Conservation (phyloP, 2,888 invertebrate genomes). For the Charanyca ferruginea region DNA sequence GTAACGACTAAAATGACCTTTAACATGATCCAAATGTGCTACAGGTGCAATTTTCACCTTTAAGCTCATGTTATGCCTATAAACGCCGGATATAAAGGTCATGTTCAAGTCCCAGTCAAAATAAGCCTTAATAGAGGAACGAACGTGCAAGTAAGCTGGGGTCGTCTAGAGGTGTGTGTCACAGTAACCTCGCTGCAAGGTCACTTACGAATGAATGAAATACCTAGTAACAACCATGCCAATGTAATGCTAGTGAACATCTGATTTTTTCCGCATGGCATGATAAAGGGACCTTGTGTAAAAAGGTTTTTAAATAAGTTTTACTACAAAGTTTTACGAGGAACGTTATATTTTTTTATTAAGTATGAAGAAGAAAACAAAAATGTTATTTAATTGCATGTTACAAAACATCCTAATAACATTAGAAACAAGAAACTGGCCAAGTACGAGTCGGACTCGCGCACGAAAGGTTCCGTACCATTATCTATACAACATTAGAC, state of each 20-base stretch:
- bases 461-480: too few species aligned
- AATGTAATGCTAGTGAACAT: background rate
- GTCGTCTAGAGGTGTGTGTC: constrained; percentile 67
- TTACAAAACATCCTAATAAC: too few species aligned
- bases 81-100: constrained; percentile 59
- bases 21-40: constrained; percentile 7
- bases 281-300: background rate
- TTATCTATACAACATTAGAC: too few species aligned
- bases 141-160: constrained; percentile 39
- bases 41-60: constrained; percentile 10
- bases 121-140: constrained; percentile 60
- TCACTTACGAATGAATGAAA: constrained; percentile 48
- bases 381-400: too few species aligned
- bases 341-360: too few species aligned
- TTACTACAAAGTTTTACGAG: background rate
- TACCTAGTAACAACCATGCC: constrained; percentile 17
- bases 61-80: constrained; percentile 58
- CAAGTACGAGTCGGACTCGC: too few species aligned
- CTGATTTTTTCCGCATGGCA: constrained; percentile 5
- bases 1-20: constrained; percentile 16
- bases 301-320: background rate
- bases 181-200: constrained; percentile 61
- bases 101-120: constrained; percentile 67
- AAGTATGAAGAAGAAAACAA: too few species aligned
- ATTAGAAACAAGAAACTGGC: too few species aligned